These are phyloP conservation scores for Neostethus bicornis DNA, from an alignment of 2,797 vertebrate species.

Conservation along the genomic window DNA sequence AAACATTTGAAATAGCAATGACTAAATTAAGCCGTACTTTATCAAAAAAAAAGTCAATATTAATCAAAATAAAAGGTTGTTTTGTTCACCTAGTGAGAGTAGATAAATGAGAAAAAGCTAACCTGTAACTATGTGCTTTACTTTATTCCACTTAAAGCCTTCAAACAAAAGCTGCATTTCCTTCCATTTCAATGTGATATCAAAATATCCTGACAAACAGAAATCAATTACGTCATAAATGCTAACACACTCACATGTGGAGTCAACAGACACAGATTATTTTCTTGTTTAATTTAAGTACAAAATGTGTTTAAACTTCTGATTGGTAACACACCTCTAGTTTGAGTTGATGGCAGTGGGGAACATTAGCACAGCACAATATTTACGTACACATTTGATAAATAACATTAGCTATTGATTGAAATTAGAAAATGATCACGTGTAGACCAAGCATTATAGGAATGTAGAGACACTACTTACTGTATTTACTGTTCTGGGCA, in stretches of 20 bases:
- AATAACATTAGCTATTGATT: neutral
- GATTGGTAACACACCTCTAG: no score
- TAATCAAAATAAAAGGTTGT: no score
- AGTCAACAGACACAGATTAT: no score
- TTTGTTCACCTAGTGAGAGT: no score
- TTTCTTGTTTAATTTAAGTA: no score
- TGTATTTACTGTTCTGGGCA: slow-evolving; percentile 77
- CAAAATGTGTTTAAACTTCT: no score
- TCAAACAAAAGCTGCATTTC: neutral
- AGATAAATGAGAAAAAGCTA: no score
- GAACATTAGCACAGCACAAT: neutral
- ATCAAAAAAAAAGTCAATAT: no score
- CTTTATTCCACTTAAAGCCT: neutral
- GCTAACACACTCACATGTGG: no score
- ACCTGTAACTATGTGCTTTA: neutral
- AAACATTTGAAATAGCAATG: no score
- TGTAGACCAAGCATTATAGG: neutral
- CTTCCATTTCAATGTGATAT: neutral
- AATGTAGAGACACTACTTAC: slow-evolving; percentile 66
- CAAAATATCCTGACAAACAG: neutral
- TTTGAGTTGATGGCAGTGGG: neutral
- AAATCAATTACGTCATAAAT: no score
- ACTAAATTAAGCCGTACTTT: no score
- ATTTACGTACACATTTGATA: neutral
- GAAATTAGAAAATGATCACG: neutral